Conservation (phyloP, 2,797 vertebrate species). For the Spheniscus humboldti region DNA sequence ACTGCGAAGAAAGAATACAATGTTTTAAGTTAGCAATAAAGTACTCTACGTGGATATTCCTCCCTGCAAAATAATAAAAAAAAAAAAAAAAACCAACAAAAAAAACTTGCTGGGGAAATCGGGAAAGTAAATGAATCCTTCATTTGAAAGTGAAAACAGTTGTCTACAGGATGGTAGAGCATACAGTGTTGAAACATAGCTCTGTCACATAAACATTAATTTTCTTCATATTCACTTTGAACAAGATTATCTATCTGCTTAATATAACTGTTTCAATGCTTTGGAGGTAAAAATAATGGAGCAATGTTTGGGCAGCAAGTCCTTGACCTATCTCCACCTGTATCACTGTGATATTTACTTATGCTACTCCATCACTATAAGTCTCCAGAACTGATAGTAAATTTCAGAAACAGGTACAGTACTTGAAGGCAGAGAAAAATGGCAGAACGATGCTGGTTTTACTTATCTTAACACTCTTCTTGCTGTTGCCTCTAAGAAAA, state of each 20-base stretch:
- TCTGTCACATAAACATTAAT: not conserved
- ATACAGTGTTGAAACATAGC: not conserved
- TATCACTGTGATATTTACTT: not conserved
- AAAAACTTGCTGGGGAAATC: not conserved
- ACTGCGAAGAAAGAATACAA: not conserved
- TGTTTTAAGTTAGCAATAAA: not conserved
- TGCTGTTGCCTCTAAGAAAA: not conserved
- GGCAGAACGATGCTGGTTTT: not conserved
- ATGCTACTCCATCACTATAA: not conserved
- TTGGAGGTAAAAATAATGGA: not conserved
- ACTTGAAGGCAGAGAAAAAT: not conserved
- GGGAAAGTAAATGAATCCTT: not conserved
- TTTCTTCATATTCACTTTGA: not conserved
- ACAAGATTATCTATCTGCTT: not conserved
- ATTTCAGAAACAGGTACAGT: not conserved
- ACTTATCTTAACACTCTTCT: not conserved
- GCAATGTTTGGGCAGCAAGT: not conserved
- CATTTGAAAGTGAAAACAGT: not conserved
- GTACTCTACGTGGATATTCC: not conserved
- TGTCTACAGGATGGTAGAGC: not conserved
- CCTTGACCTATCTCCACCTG: not conserved
- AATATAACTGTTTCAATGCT: not conserved
- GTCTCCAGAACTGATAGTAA: not conserved
- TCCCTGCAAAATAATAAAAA: not conserved
- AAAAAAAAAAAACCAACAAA: no score